Percentiles rank a stretch among this genome's conserved stretches.
phyloP scores from a whole-genome alignment of 2,888 invertebrate genomes.

The Himalopsyche japonica region DNA sequence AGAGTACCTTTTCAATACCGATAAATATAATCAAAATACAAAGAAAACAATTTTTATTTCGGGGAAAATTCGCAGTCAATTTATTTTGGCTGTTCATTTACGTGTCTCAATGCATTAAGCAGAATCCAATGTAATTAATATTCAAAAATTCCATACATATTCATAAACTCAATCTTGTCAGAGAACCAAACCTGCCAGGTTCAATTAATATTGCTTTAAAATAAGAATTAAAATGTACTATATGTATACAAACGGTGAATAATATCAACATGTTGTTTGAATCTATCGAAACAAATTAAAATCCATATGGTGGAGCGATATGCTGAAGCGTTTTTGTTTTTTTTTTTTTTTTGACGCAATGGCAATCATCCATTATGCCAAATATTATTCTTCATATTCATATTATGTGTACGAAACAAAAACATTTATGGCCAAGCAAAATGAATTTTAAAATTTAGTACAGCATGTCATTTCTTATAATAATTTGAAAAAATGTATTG shows the following conservation, averaged over 20 bases:
- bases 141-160: slow-evolving; percentile 39
- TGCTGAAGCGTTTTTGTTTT: no score
- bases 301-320: no score
- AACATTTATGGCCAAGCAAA: no score
- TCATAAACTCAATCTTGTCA: slow-evolving; percentile 36
- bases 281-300: no score
- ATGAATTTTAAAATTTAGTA: no score
- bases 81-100: slow-evolving; percentile 30
- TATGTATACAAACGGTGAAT: background rate
- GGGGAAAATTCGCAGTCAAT: slow-evolving; percentile 24
- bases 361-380: no score
- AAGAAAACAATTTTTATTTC: slow-evolving; percentile 12
- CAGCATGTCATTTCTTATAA: no score
- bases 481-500: no score
- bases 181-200: slow-evolving; percentile 36
- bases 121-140: slow-evolving; percentile 35
- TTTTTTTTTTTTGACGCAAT: no score
- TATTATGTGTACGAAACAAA: no score
- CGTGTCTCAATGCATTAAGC: slow-evolving; percentile 31
- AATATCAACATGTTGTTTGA: background rate
- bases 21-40: background rate
- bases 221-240: slow-evolving; percentile 3
- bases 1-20: background rate
- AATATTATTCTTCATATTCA: no score
- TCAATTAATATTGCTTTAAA: slow-evolving; percentile 22